Percentiles rank a stretch among this genome's conserved stretches.
phyloP scores from a whole-genome alignment of 2,113 vertebrate species.

The Scomber colias region DNA sequence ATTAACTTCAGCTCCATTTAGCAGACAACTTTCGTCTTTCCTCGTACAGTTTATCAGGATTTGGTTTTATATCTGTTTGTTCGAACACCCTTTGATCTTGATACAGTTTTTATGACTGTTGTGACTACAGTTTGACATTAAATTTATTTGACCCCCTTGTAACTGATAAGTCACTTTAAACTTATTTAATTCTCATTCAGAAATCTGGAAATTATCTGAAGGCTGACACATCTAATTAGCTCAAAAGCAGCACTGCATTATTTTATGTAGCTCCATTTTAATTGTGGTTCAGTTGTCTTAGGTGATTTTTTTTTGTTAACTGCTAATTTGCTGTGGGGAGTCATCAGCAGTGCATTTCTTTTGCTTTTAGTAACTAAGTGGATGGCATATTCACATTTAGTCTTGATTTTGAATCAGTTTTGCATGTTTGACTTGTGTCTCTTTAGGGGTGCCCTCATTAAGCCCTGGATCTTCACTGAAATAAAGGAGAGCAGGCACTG shows the following conservation, averaged over 20 bases:
- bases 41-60: too few relatives aligned
- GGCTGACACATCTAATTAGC: neutral
- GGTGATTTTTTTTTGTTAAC: neutral
- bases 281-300: neutral
- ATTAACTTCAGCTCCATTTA: too few relatives aligned
- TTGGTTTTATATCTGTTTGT: too few relatives aligned
- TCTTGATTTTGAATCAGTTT: neutral
- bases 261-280: neutral
- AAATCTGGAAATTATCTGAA: neutral
- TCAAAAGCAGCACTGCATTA: too few relatives aligned
- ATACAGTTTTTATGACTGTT: too few relatives aligned
- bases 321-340: neutral
- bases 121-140: neutral
- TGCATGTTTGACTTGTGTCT: neutral
- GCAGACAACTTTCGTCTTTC: too few relatives aligned
- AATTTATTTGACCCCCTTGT: neutral
- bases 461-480: slow-evolving; percentile 98
- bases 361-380: neutral
- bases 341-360: neutral
- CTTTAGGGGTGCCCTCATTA: slow-evolving; percentile 93
- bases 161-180: neutral
- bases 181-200: neutral
- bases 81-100: too few relatives aligned
- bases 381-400: neutral
- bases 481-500: slow-evolving; percentile 96